Evolutionary conservation across 2,797 vertebrate genomes (phyloP), one percentile per base, ranked within the genome.

Genomic region (Meriones psammophilus): DNA sequence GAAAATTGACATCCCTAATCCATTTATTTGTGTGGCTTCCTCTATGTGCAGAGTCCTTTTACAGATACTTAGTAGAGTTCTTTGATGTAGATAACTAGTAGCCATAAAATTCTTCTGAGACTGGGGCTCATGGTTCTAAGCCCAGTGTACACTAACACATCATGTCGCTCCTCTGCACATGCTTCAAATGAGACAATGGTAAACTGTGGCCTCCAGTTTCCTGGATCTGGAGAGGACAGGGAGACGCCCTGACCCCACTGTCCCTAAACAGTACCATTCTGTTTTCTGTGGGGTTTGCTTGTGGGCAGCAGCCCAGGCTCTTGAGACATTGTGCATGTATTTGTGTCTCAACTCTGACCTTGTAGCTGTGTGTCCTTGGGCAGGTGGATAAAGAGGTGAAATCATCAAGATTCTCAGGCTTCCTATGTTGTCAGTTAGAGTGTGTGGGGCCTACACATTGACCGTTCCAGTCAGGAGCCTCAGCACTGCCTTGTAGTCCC

Each of bases 361-460:
- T 39, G 78, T 83, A 93, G 78, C 85, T 84, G 8, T 96, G 89
- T 95, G 86, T 96, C 58, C 64, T 90, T 88, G 90, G 64, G 50
- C 93, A 96, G 91, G 58, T 91, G 30, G 74, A 76, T 96, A 74
- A 92, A 84, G 83, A 95, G 30, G 28, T 88, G 15, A 92, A 95
- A 92, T 54, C 81, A 77, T 78, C 50, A 76, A 74, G 36, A 1
- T 30, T 94, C 88, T 84, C 18, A 4, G 14, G 93, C 90, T 91
- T 3, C 92, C 69, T 80, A 12, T 78, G 71, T 97, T 78, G 88
- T 96, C 74, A 30, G 7, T 36, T 86, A 1, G 28, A 42, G 39
- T 91, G 56, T 87, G 89, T 94, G 76, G 81, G 83, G 78, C 66
- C 36, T 60, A 71, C 64, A 79, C 60, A 77, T 39, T 68, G 89